Percentiles rank a stretch among this genome's conserved stretches.
Conservation (phyloP, 1,140 invertebrate species). For the Euwallacea similis region DNA sequence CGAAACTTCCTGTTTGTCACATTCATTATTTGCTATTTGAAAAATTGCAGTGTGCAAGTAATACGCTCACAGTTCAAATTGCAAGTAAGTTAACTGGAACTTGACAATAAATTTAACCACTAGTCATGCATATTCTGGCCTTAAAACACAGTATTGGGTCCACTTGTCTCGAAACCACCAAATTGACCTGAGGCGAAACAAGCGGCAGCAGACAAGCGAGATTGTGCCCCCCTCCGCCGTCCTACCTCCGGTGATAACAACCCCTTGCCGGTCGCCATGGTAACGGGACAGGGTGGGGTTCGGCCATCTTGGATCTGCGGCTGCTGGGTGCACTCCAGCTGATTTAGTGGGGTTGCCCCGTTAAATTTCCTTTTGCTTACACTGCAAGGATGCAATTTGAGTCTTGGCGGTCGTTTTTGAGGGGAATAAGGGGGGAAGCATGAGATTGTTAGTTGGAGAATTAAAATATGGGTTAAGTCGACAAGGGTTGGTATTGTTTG, state of each 20-base stretch:
- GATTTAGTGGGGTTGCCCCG: conserved; percentile 31
- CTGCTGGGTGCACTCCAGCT: conserved; percentile 32
- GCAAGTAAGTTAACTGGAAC: too few species aligned
- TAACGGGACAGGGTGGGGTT: conserved; percentile 40
- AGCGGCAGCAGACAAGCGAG: conserved; percentile 31
- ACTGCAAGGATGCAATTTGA: conserved; percentile 28
- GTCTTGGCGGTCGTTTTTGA: conserved; percentile 19
- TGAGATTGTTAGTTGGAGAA: too few species aligned
- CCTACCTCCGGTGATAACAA: conserved; percentile 14
- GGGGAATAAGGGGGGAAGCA: too few species aligned
- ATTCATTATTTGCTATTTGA: too few species aligned
- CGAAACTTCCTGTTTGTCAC: too few species aligned
- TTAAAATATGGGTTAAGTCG: too few species aligned
- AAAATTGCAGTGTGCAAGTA: too few species aligned
- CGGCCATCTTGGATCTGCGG: conserved; percentile 32
- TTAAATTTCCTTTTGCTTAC: conserved; percentile 29
- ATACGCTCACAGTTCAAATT: too few species aligned
- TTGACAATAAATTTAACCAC: too few species aligned
- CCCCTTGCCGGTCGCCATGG: conserved; percentile 47
- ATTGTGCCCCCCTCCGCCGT: conserved; percentile 29
- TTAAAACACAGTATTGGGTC: conserved; percentile 12
- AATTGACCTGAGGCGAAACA: conserved; percentile 21
- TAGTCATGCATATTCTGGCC: conserved; percentile 4
- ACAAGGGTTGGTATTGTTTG: too few species aligned
- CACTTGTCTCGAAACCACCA: conserved; percentile 25